Conservation (phyloP, 2,113 vertebrate species). For the Crotalus horridus region DNA sequence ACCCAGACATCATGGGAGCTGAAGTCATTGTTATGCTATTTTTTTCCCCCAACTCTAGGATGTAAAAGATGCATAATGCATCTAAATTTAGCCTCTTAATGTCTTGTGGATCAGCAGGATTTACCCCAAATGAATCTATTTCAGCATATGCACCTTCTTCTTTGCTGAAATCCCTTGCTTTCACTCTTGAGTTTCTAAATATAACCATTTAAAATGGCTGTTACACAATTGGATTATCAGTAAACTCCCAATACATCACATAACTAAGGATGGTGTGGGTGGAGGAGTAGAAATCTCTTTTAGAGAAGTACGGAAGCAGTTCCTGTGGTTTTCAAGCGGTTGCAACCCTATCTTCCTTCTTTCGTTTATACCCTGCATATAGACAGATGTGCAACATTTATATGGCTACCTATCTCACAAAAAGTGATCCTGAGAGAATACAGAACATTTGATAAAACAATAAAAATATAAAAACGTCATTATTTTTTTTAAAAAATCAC, state of each 20-base stretch:
- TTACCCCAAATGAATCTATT: neutral
- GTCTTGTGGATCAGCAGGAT: neutral
- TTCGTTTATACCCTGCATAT: neutral
- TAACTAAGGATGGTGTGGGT: neutral
- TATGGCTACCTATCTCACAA: neutral
- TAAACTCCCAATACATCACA: neutral
- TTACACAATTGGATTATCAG: neutral
- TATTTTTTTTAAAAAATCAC: neutral
- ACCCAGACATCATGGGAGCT: neutral
- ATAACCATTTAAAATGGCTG: neutral
- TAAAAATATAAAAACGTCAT: neutral
- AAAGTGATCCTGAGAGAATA: neutral
- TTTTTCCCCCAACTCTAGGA: neutral
- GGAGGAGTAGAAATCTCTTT: neutral
- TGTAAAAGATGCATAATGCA: neutral
- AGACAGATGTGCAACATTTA: neutral
- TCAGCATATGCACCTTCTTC: neutral
- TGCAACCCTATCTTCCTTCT: neutral
- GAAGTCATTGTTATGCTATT: neutral
- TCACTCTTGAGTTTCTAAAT: neutral
- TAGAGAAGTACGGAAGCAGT: neutral
- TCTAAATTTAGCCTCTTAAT: neutral
- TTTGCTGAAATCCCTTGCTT: neutral
- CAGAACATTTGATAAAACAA: neutral
- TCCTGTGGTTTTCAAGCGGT: neutral